These are phyloP conservation scores for Drosophila quinaria DNA, from an alignment of 2,888 invertebrate genomes.

Conservation along the genomic window DNA sequence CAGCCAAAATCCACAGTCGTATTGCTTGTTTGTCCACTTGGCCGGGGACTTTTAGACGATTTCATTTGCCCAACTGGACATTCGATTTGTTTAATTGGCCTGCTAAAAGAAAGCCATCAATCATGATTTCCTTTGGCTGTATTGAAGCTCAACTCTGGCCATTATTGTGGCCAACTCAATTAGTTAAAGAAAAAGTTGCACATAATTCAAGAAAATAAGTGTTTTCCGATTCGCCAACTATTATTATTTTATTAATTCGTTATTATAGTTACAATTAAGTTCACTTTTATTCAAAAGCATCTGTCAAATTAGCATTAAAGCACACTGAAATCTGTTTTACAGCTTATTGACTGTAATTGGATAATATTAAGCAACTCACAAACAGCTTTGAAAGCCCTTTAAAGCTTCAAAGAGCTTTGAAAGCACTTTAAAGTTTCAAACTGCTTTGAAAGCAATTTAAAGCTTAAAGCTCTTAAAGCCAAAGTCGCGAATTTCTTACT, in stretches of 20 bases:
- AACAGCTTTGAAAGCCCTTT: background rate
- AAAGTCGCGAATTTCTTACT: background rate
- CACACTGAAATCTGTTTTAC: too few species aligned
- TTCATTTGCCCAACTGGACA: conserved; percentile 57
- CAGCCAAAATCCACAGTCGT: conserved; percentile 16
- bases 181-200: conserved; percentile 51
- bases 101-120: conserved; percentile 76
- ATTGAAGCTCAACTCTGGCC: conserved; percentile 5
- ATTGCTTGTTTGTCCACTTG: conserved; percentile 23
- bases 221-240: conserved; percentile 21
- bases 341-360: too few species aligned
- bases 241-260: conserved; percentile 18
- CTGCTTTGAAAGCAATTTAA: background rate
- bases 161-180: conserved; percentile 47
- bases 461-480: background rate
- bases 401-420: background rate
- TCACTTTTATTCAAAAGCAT: conserved; percentile 6
- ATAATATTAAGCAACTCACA: too few species aligned
- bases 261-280: background rate
- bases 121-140: conserved; percentile 53
- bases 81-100: conserved; percentile 74
- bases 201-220: conserved; percentile 22
- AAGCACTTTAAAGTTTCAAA: background rate
- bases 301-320: background rate
- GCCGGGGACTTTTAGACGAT: conserved; percentile 17